Evolutionary conservation across 2,113 vertebrate species (phyloP).

Genomic region (human (Homo sapiens)): DNA sequence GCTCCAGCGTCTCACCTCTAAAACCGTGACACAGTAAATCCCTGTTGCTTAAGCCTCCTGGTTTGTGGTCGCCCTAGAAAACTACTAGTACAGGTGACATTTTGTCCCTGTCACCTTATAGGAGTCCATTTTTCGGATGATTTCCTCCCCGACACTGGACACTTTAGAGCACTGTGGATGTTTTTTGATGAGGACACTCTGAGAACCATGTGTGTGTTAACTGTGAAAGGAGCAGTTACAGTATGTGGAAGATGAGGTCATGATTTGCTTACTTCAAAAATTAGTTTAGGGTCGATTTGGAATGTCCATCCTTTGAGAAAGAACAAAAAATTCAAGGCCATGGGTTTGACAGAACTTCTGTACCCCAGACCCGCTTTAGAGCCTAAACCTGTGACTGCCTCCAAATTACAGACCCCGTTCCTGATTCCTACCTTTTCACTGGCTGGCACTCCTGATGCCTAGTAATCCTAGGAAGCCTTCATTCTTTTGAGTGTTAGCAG

Average conservation of each 20-base stretch:
- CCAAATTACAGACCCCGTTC: neutral
- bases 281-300: neutral
- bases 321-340: neutral
- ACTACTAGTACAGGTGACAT: neutral
- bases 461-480: neutral
- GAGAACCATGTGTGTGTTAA: neutral
- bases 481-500: neutral
- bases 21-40: neutral
- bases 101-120: neutral
- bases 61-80: neutral
- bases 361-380: neutral
- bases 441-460: neutral
- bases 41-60: neutral
- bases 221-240: constrained; percentile 55
- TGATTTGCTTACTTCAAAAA: constrained; percentile 54
- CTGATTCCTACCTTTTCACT: neutral
- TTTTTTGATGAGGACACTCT: neutral
- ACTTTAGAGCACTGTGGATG: neutral
- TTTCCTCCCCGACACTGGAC: neutral
- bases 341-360: neutral
- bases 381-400: neutral
- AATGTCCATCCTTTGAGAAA: neutral
- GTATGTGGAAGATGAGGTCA: constrained; percentile 37
- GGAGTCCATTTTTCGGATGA: neutral
- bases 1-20: neutral